Percentiles rank a stretch among this genome's conserved stretches.
phyloP scores from a whole-genome alignment of 2,888 invertebrate genomes.

The Dryobota labecula region DNA sequence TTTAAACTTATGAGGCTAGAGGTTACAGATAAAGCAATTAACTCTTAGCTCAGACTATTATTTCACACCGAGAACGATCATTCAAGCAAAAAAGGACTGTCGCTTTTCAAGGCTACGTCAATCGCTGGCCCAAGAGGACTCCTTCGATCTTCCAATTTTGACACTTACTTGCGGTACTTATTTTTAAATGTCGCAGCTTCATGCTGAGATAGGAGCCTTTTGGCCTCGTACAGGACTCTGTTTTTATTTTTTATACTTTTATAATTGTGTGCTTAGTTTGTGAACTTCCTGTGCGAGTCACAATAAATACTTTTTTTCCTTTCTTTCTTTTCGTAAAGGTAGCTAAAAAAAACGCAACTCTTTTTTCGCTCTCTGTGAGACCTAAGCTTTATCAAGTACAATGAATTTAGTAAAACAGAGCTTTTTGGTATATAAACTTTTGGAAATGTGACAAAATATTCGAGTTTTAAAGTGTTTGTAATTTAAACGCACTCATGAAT shows the following conservation, averaged over 20 bases:
- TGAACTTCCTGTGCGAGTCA: too few species aligned
- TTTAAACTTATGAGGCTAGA: neutral
- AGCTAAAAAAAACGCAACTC: neutral
- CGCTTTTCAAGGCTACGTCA: neutral
- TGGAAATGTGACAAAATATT: constrained; percentile 43
- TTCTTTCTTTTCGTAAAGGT: too few species aligned
- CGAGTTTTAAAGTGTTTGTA: constrained; percentile 38
- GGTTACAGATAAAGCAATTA: neutral
- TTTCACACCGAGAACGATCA: neutral
- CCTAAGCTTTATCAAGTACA: constrained; percentile 15
- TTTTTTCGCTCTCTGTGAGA: constrained; percentile 10
- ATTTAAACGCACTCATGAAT: constrained; percentile 29
- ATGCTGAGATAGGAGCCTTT: too few species aligned
- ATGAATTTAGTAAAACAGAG: constrained; percentile 34
- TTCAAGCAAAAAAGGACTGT: neutral
- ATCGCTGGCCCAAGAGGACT: neutral
- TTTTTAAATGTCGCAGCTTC: too few species aligned
- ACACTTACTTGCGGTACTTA: too few species aligned
- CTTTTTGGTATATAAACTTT: constrained; percentile 43
- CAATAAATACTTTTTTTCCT: too few species aligned
- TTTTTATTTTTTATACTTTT: too few species aligned
- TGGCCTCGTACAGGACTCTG: too few species aligned
- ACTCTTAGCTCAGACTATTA: neutral
- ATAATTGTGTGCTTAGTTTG: too few species aligned
- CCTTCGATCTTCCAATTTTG: neutral